phyloP scores from a whole-genome alignment of 35 echinoderm and acorn worm species.

The Lytechinus variegatus region DNA sequence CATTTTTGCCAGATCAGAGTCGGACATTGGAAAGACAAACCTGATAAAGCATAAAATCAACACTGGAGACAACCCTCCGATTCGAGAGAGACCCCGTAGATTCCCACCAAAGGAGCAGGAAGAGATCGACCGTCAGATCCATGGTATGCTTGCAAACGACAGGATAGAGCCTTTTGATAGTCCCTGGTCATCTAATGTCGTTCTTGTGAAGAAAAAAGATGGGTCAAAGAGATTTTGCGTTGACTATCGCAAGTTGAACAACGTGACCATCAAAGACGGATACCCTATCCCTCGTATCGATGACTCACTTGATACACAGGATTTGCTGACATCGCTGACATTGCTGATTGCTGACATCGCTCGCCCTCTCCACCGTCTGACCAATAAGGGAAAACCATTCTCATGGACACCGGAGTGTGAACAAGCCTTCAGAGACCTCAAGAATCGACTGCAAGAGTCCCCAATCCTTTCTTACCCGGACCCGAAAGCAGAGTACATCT shows the following conservation, averaged over 20 bases:
- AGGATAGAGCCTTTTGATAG: constrained; percentile 53
- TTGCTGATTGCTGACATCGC: constrained; percentile 22
- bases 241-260: too few relatives aligned
- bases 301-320: too few relatives aligned
- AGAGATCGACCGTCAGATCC: not conserved
- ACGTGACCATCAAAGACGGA: too few relatives aligned
- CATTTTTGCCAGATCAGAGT: constrained; percentile 20
- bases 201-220: too few relatives aligned
- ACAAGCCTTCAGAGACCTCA: constrained; percentile 44
- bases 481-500: too few relatives aligned
- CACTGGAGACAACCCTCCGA: constrained; percentile 27
- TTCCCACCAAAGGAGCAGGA: not conserved
- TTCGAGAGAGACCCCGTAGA: too few relatives aligned
- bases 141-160: constrained; percentile 26
- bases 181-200: too few relatives aligned
- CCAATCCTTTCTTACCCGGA: too few relatives aligned
- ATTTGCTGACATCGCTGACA: constrained; percentile 7
- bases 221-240: too few relatives aligned
- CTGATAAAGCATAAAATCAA: constrained; percentile 39
- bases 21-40: constrained; percentile 40
- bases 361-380: constrained; percentile 42
- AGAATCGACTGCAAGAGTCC: constrained; percentile 53
- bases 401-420: constrained; percentile 26
- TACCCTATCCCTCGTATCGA: too few relatives aligned
- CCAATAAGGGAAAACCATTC: constrained; percentile 48